phyloP scores from a whole-genome alignment of 2,888 invertebrate species.

The Philereme transversata region DNA sequence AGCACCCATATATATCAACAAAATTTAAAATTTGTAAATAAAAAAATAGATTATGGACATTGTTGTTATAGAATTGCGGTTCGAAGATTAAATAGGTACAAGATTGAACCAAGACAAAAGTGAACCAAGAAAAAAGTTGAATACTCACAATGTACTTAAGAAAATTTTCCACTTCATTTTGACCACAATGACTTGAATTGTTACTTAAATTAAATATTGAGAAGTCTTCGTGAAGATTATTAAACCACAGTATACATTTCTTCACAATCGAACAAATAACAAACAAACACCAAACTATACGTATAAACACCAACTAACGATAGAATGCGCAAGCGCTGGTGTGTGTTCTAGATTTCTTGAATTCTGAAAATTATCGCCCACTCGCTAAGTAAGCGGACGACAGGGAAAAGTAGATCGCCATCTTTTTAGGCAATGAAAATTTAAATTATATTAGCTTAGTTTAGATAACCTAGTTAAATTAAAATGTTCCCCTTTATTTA shows the following conservation, averaged over 20 bases:
- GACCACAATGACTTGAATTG: slow-evolving; percentile 2
- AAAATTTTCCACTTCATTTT: slow-evolving; percentile 49
- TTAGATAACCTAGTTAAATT: too few species aligned
- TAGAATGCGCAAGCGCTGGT: slow-evolving; percentile 32
- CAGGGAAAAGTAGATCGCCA: slow-evolving; percentile 14
- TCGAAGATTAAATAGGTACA: too few species aligned
- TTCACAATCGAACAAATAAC: slow-evolving; percentile 19
- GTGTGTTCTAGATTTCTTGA: slow-evolving; percentile 43
- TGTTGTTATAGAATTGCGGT: too few species aligned
- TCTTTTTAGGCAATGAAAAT: not conserved
- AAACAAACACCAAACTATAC: slow-evolving; percentile 42
- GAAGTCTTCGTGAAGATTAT: too few species aligned
- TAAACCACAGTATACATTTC: slow-evolving; percentile 2
- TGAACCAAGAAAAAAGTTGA: slow-evolving; percentile 5
- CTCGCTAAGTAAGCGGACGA: slow-evolving; percentile 46
- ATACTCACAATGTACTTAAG: slow-evolving; percentile 53
- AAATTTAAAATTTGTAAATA: too few species aligned
- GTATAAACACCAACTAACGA: slow-evolving; percentile 45
- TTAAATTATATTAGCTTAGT: too few species aligned
- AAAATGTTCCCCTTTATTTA: too few species aligned
- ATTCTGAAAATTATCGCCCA: slow-evolving; percentile 49
- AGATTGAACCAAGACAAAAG: too few species aligned
- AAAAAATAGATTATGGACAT: too few species aligned
- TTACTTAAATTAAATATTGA: too few species aligned
- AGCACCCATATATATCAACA: too few species aligned